Evolutionary conservation across 2,888 invertebrate genomes (phyloP).

Genomic region (Hydrotaea cyrtoneurina): DNA sequence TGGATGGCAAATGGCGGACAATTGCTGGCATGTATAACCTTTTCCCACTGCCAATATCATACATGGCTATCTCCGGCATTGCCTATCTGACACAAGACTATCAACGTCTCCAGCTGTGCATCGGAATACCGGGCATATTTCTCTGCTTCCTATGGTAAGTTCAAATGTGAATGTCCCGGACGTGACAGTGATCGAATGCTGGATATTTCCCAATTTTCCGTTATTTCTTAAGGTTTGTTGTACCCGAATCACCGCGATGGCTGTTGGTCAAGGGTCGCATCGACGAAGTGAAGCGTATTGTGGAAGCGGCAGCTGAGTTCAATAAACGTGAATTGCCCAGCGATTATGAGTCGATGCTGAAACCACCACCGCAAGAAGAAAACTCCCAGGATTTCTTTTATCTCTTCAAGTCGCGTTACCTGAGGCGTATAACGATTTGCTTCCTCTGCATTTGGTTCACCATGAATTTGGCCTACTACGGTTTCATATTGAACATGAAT

Average conservation of each 20-base stretch:
- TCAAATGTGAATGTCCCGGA: not conserved
- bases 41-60: slow-evolving; percentile 89
- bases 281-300: slow-evolving; percentile 85
- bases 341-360: slow-evolving; percentile 86
- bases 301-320: slow-evolving; percentile 85
- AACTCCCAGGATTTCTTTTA: slow-evolving; percentile 84
- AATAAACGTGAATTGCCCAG: slow-evolving; percentile 85
- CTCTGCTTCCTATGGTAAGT: slow-evolving; percentile 86
- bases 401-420: slow-evolving; percentile 85
- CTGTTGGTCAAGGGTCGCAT: slow-evolving; percentile 87
- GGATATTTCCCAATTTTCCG: not conserved
- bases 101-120: slow-evolving; percentile 86
- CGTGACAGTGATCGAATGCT: not conserved
- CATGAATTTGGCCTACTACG: slow-evolving; percentile 82
- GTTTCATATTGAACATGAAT: slow-evolving; percentile 86
- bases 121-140: slow-evolving; percentile 87
- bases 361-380: slow-evolving; percentile 82
- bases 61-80: slow-evolving; percentile 87
- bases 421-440: slow-evolving; percentile 86
- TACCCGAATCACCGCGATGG: slow-evolving; percentile 92
- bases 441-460: slow-evolving; percentile 89
- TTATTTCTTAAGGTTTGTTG: slow-evolving; percentile 83
- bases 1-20: slow-evolving; percentile 90
- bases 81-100: slow-evolving; percentile 88
- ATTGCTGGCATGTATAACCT: slow-evolving; percentile 90